These are phyloP conservation scores for Epinotia bilunana DNA, from an alignment of 2,888 invertebrate species.

Conservation along the genomic window DNA sequence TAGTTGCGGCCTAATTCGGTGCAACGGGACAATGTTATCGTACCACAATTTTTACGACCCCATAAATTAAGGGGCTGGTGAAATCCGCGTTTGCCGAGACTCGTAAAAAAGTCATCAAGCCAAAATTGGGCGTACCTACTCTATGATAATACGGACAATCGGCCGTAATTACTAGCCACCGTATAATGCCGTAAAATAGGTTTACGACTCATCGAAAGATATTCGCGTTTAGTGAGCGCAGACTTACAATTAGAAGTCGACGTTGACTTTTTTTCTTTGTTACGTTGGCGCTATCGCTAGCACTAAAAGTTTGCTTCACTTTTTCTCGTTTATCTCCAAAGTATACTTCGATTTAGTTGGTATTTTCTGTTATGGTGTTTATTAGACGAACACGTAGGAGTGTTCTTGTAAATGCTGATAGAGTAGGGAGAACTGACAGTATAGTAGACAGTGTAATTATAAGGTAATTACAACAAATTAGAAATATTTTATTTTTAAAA, in stretches of 20 bases:
- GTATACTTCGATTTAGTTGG: neutral
- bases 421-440: too few relatives aligned
- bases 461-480: neutral
- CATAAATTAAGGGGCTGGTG: conserved; percentile 68
- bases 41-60: conserved; percentile 49
- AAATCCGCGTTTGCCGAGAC: conserved; percentile 65
- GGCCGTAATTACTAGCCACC: conserved; percentile 64
- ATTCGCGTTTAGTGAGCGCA: conserved; percentile 37
- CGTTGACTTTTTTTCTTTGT: too few relatives aligned
- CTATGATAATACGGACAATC: conserved; percentile 78
- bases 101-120: conserved; percentile 82
- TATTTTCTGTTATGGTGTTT: neutral
- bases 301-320: neutral
- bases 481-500: neutral
- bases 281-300: neutral
- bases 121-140: conserved; percentile 80
- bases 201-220: conserved; percentile 54
- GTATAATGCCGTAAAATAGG: conserved; percentile 50
- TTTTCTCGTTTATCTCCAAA: neutral
- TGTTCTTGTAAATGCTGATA: too few relatives aligned
- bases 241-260: neutral
- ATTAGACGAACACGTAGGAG: neutral
- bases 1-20: conserved; percentile 48
- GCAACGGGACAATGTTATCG: conserved; percentile 55
- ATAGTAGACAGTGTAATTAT: too few relatives aligned